Percentiles rank a stretch among this genome's conserved stretches.
Evolutionary conservation across 1,140 invertebrate species (phyloP).

Genomic region (Cepaea nemoralis): DNA sequence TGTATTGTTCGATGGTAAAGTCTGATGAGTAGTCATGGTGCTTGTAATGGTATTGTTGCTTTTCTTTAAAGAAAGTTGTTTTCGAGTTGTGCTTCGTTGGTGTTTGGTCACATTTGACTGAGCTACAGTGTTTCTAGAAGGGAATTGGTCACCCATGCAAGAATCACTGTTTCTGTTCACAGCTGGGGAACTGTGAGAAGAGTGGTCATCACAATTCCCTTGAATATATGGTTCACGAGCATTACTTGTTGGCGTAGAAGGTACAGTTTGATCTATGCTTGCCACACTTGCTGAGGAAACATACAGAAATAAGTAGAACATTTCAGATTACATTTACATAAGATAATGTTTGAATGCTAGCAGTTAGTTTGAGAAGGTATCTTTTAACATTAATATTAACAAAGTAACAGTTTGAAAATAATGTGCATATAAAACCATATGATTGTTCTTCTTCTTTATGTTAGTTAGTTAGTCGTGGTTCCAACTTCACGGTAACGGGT

Average conservation of each 20-base stretch:
- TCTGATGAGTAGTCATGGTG: background rate
- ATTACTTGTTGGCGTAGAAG: background rate
- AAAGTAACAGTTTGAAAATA: too few species aligned
- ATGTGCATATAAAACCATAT: too few species aligned
- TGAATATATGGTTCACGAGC: background rate
- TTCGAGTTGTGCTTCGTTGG: background rate
- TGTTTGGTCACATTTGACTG: background rate
- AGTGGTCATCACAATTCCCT: background rate
- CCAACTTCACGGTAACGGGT: too few species aligned
- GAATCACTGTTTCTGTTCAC: background rate
- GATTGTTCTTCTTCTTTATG: too few species aligned
- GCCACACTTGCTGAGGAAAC: background rate
- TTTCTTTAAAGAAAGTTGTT: background rate
- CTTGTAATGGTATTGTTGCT: background rate
- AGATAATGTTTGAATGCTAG: too few species aligned
- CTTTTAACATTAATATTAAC: too few species aligned
- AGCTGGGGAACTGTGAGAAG: background rate
- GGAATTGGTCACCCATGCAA: background rate
- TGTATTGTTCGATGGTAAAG: background rate
- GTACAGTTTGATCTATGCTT: background rate
- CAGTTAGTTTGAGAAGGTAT: too few species aligned
- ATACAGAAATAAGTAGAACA: too few species aligned
- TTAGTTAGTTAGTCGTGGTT: too few species aligned
- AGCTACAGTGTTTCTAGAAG: background rate
- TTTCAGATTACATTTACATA: too few species aligned